Conservation (phyloP, 2,888 invertebrate species). For the Ephialtes manifestator region DNA sequence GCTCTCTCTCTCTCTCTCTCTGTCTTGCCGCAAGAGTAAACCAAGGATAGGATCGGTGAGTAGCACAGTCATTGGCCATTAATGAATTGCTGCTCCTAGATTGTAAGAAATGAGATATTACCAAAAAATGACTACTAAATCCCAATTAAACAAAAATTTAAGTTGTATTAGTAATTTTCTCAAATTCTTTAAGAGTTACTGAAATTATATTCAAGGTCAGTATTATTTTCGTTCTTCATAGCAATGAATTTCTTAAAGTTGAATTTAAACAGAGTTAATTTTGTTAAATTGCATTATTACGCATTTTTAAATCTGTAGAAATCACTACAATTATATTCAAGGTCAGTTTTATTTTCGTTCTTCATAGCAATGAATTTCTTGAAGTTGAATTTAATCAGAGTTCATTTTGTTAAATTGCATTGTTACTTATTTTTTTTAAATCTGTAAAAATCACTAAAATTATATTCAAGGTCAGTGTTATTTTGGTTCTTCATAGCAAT, state of each 20-base stretch:
- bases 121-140: neutral
- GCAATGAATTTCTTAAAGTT: neutral
- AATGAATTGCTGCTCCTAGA: neutral
- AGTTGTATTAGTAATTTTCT: neutral
- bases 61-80: constrained; percentile 5
- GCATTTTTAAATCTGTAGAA: no score
- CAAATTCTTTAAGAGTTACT: no score
- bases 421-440: neutral
- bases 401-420: neutral
- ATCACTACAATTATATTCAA: no score
- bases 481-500: neutral
- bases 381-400: neutral
- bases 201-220: no score
- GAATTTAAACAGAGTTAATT: neutral
- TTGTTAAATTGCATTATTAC: neutral
- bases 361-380: neutral
- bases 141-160: neutral
- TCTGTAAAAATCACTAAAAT: no score
- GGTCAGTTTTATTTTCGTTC: neutral
- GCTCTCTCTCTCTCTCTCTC: constrained; percentile 10
- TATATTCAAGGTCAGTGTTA: no score
- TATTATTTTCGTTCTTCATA: neutral
- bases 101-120: neutral
- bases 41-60: neutral
- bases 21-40: neutral